Conservation (phyloP, 2,797 vertebrate species). For the Dendrocincla tyrannina region DNA sequence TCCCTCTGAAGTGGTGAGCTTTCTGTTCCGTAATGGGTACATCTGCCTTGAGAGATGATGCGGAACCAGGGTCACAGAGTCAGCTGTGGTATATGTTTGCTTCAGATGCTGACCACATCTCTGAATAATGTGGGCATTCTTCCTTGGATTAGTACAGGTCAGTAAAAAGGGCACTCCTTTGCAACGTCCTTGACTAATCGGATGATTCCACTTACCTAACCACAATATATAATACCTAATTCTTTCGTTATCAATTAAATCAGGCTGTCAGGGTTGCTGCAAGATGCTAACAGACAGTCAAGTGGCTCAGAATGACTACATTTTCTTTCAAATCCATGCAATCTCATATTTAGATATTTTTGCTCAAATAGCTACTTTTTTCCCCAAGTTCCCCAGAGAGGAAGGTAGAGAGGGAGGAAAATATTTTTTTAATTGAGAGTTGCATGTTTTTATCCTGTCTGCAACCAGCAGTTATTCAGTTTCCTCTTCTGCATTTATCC, state of each 20-base stretch:
- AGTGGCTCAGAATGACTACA: not conserved
- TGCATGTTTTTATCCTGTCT: not conserved
- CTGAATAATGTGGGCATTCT: conserved; percentile 37
- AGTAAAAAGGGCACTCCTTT: conserved; percentile 2
- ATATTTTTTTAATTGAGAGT: not conserved
- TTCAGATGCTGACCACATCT: conserved; percentile 32
- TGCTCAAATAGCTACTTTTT: not conserved
- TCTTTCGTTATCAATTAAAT: conserved; percentile 29
- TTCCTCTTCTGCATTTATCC: not conserved
- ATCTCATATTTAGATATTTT: not conserved
- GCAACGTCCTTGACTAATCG: conserved; percentile 29
- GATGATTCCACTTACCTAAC: conserved; percentile 52
- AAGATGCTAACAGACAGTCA: not conserved
- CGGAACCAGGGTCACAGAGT: not conserved
- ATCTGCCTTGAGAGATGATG: not conserved
- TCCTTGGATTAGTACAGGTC: conserved; percentile 39
- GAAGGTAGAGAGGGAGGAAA: not conserved
- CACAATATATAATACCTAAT: not conserved
- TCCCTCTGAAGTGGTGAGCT: not conserved
- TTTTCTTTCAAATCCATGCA: not conserved
- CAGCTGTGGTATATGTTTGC: not conserved
- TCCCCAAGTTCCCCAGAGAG: not conserved
- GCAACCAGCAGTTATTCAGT: not conserved
- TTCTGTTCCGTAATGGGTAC: conserved; percentile 1
- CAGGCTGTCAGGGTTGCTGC: not conserved